Evolutionary conservation across 2,113 vertebrate genomes (phyloP), one percentile per base, ranked within the genome.

Genomic region (Plestiodon gilberti): DNA sequence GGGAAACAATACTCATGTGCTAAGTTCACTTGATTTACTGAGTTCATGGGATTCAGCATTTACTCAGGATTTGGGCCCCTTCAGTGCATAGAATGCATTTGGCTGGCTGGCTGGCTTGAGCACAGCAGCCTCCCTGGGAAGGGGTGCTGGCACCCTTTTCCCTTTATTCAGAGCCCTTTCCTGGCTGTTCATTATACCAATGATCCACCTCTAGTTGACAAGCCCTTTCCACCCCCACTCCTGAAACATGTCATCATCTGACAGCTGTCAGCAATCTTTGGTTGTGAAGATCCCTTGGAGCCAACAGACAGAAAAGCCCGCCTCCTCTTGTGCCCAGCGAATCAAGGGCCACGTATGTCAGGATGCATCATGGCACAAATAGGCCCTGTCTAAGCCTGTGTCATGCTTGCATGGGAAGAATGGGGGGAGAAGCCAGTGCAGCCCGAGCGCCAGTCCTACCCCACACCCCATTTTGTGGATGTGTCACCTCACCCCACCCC

Each of bases 251-350:
- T 86, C 73, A 70, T 48, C 77, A 40, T 90, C 64, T 91, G 93
- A 82, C 70, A 87, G 88, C 92, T 93, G 91, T 91, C 89, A 78
- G 0, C 38, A 74, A 30, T 84, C 91, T 90, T 17, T 11, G 91
- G 89, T 84, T 85, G 64, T 33, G 71, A 4, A 65, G 0, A 33
- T 59, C 28, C 0, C 11, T 0, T 6, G 73, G 82, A 81, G 22
- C 59, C 33, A 18, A 59, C 59, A 65, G 20, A 57, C 2, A 62
- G 4, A 0, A 52, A 30, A 52, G 0, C 1, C 7, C 28, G 74
- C 0, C 74, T 77, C 67, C 5, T 64, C 57, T 38, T 61, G 55
- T 3, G 10, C 30, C 64, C 62, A 5, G 43, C 3, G 13, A n/a
- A 18, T 40, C 3, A 18, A n/a, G 78, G 0, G 0, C 2, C 33